phyloP scores from a whole-genome alignment of 2,888 invertebrate species.

The Crepidodera aurea region DNA sequence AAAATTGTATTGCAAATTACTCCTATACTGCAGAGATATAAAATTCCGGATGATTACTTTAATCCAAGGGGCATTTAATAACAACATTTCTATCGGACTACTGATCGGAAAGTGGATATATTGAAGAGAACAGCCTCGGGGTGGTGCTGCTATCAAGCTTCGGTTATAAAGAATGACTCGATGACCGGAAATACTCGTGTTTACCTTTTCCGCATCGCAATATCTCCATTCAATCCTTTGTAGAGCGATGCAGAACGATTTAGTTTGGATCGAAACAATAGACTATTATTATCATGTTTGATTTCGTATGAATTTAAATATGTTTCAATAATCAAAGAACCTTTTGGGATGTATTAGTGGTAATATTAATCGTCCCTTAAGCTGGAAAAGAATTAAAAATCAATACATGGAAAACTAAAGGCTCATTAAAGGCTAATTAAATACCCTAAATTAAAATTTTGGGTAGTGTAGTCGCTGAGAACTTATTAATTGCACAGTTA shows the following conservation, averaged over 20 bases:
- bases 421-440: too few species aligned
- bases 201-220: constrained; percentile 46
- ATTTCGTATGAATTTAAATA: background rate
- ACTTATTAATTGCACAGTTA: too few species aligned
- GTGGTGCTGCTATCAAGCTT: constrained; percentile 33
- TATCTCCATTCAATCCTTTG: constrained; percentile 40
- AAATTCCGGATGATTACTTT: background rate
- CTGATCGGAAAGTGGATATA: constrained; percentile 32
- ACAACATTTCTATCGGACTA: constrained; percentile 10
- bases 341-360: too few species aligned
- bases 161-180: constrained; percentile 48
- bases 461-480: too few species aligned
- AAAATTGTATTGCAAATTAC: too few species aligned
- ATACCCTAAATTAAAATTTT: too few species aligned
- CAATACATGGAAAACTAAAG: too few species aligned
- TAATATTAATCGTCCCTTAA: too few species aligned
- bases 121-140: constrained; percentile 43
- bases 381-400: too few species aligned
- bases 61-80: constrained; percentile 7
- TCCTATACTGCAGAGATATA: background rate
- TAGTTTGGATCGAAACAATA: constrained; percentile 18
- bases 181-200: constrained; percentile 49
- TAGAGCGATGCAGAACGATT: constrained; percentile 16
- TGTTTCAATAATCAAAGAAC: too few species aligned
- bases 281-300: constrained; percentile 33